These are phyloP conservation scores for Sminthurinus aureus DNA, from an alignment of 2,888 invertebrate species.

Conservation along the genomic window DNA sequence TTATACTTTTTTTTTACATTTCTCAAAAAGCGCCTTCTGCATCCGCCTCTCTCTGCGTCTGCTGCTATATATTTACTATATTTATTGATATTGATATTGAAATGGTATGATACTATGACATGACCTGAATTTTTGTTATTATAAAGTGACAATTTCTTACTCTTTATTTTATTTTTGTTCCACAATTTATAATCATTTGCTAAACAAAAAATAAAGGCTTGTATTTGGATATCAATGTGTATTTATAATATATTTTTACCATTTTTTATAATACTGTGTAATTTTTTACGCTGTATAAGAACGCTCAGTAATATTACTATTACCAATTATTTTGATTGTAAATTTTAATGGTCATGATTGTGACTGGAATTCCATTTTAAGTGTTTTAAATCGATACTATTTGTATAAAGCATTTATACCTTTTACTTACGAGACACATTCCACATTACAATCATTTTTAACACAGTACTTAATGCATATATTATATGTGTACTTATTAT, in stretches of 20 bases:
- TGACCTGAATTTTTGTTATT: constrained; percentile 15
- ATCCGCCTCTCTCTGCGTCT: constrained; percentile 32
- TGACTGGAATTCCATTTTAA: too few relatives aligned
- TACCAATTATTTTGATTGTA: too few relatives aligned
- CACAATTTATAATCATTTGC: not conserved
- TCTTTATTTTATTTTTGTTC: constrained; percentile 12
- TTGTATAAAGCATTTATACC: too few relatives aligned
- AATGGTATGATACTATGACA: not conserved
- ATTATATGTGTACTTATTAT: too few relatives aligned
- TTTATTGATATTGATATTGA: constrained; percentile 2
- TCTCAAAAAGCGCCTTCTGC: constrained; percentile 27
- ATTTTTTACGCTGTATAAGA: too few relatives aligned
- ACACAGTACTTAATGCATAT: too few relatives aligned
- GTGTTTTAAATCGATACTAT: too few relatives aligned
- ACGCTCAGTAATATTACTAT: too few relatives aligned
- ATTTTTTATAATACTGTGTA: too few relatives aligned
- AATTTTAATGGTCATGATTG: too few relatives aligned
- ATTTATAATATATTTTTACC: not conserved
- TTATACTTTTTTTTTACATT: not conserved
- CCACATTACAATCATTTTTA: too few relatives aligned
- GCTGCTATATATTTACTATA: constrained; percentile 25
- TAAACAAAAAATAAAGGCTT: not conserved
- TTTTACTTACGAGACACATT: too few relatives aligned
- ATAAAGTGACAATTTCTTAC: constrained; percentile 4
- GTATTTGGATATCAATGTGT: not conserved